Evolutionary conservation across 2,888 invertebrate species (phyloP), one percentile per base, ranked within the genome.

Genomic region (Chrysomela aeneicollis): DNA sequence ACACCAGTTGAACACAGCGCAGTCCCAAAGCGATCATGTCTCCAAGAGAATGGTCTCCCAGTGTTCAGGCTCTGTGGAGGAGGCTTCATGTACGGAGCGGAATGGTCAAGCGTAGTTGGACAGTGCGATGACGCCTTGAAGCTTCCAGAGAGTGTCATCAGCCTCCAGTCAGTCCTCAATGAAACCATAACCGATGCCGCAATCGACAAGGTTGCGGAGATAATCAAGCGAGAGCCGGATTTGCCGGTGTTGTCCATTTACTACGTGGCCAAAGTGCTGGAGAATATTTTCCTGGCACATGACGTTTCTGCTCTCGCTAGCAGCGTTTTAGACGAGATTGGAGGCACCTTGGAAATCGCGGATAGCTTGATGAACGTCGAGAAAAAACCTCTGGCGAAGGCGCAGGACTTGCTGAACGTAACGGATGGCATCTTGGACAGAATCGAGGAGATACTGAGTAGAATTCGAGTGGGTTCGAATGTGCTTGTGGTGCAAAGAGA

Each of bases 401-500:
- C 87, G 0, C 87, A 87, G 79, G 84, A 83, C 19, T 47, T 70
- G 9, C 82, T 90, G 60, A 90, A 90, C 79, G 86, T 89, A 15
- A 89, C 90, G 1, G 89, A 90, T 77, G 84, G 85, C 12, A 84
- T 90, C 66, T 79, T 90, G 57, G 87, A 89, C 73, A 84, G 86
- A 6, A 81, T 89, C 26, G 88, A 87, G 71, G 82, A 83, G 69
- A 82, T 87, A 35, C 83, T 89, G 67, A 85, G 86, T 74, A 80
- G 84, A 70, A 81, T 58, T 1, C 54, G 35, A 6, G 8, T 1
- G 2, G n/a, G 50, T 32, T 49, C 37, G 83, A 63, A 66, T 46
- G 46, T 58, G 12, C 30, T 67, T 1, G 61, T 59, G 15, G 53
- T 71, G 12, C 55, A 65, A 49, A 68, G 63, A 47, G 51, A 85